Evolutionary conservation across 2,113 vertebrate species (phyloP).

Genomic region (Ptilonorhynchus violaceus): DNA sequence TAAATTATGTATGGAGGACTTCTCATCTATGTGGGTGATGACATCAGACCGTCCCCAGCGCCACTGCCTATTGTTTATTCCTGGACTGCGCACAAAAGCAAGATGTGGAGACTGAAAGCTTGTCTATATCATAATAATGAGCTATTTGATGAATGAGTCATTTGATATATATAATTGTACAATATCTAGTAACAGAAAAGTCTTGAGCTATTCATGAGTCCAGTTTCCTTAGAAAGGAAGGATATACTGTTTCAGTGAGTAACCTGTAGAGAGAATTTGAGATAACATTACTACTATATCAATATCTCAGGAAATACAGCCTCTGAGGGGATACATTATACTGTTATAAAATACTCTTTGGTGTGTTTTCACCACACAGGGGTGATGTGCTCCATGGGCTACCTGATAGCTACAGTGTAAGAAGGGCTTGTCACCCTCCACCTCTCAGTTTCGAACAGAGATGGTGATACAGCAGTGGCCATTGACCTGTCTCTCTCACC

Average conservation of each 20-base stretch:
- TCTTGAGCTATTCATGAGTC: conserved; percentile 47
- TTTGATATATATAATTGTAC: conserved; percentile 29
- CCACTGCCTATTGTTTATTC: not conserved
- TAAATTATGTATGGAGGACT: conserved; percentile 36
- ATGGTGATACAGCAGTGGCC: not conserved
- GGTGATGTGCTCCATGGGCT: not conserved
- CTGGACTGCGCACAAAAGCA: not conserved
- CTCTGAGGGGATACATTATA: not conserved
- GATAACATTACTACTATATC: conserved; percentile 58
- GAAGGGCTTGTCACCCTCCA: not conserved
- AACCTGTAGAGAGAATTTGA: conserved; percentile 45
- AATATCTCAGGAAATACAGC: conserved; percentile 22
- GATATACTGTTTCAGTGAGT: conserved; percentile 61
- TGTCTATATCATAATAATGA: not conserved
- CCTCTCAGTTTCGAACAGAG: not conserved
- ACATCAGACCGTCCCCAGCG: not conserved
- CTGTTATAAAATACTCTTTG: conserved; percentile 3
- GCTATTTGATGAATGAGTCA: conserved; percentile 55
- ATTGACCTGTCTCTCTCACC: not conserved
- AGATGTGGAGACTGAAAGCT: not conserved
- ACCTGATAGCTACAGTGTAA: not conserved
- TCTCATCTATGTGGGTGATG: not conserved
- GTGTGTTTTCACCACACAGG: not conserved
- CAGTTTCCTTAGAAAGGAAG: conserved; percentile 56
- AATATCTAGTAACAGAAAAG: conserved; percentile 69